Evolutionary conservation across 1,140 invertebrate species (phyloP).

Genomic region (Atopsyche davidsoni): DNA sequence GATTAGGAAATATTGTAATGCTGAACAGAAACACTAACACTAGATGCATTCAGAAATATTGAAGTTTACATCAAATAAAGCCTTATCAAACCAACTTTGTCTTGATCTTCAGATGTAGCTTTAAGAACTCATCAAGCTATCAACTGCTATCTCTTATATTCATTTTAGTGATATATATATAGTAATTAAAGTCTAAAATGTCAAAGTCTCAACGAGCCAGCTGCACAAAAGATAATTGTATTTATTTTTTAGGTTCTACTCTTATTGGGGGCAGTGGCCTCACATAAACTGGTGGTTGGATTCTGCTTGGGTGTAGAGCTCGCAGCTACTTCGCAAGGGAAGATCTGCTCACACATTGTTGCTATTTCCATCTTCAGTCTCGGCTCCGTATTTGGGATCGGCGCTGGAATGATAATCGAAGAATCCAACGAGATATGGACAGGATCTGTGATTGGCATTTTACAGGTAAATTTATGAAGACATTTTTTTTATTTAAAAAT

Average conservation of each 20-base stretch:
- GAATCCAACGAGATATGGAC: slow-evolving; percentile 40
- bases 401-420: slow-evolving; percentile 55
- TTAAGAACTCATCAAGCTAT: too few species aligned
- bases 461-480: slow-evolving; percentile 44
- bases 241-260: slow-evolving; percentile 55
- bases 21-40: too few species aligned
- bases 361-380: slow-evolving; percentile 59
- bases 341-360: slow-evolving; percentile 47
- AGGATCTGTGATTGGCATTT: slow-evolving; percentile 48
- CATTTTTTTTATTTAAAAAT: neutral
- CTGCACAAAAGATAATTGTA: slow-evolving; percentile 31
- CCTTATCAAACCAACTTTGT: too few species aligned
- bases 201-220: too few species aligned
- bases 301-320: slow-evolving; percentile 72
- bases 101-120: too few species aligned
- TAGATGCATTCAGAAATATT: too few species aligned
- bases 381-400: slow-evolving; percentile 62
- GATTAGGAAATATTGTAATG: too few species aligned
- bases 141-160: too few species aligned
- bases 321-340: slow-evolving; percentile 43
- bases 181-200: neutral
- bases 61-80: too few species aligned
- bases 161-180: slow-evolving; percentile 21
- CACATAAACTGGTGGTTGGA: slow-evolving; percentile 73
- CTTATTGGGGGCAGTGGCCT: slow-evolving; percentile 62